A percentile compares a stretch with the other conserved stretches of the same genome.
Evolutionary conservation across 2,888 invertebrate genomes (phyloP).

Genomic region (Fragum sueziense): DNA sequence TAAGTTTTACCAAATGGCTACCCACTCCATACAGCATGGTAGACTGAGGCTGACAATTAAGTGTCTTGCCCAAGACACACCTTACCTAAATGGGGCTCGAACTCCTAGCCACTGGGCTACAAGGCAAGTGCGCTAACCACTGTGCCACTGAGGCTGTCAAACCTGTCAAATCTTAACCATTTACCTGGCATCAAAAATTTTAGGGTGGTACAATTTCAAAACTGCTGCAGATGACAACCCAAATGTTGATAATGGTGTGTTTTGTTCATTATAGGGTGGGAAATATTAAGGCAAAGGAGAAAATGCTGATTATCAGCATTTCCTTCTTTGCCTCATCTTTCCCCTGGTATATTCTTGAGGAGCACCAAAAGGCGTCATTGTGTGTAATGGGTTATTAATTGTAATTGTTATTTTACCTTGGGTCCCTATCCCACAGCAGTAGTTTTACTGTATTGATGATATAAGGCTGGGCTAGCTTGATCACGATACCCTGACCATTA

Average conservation of each 20-base stretch:
- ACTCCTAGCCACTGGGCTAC: no score
- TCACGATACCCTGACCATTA: slow-evolving; percentile 89
- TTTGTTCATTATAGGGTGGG: neutral
- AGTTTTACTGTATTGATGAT: slow-evolving; percentile 97
- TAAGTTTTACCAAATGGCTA: no score
- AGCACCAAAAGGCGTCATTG: neutral
- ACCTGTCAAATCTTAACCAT: no score
- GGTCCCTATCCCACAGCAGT: slow-evolving; percentile 96
- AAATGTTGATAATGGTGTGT: neutral
- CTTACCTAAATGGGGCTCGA: no score
- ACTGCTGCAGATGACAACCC: no score
- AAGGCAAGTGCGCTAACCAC: no score
- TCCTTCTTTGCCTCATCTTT: no score
- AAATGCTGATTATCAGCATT: neutral
- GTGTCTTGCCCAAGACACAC: no score
- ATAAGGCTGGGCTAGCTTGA: slow-evolving; percentile 89
- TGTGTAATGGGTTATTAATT: neutral
- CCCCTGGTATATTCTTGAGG: neutral
- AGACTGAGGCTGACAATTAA: no score
- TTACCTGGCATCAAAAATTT: neutral
- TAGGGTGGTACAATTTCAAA: no score
- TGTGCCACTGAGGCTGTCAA: no score
- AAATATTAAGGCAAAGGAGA: neutral
- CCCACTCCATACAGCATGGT: no score
- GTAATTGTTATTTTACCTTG: slow-evolving; percentile 84